phyloP scores from a whole-genome alignment of 2,888 invertebrate species.

The Bembecia ichneumoniformis region DNA sequence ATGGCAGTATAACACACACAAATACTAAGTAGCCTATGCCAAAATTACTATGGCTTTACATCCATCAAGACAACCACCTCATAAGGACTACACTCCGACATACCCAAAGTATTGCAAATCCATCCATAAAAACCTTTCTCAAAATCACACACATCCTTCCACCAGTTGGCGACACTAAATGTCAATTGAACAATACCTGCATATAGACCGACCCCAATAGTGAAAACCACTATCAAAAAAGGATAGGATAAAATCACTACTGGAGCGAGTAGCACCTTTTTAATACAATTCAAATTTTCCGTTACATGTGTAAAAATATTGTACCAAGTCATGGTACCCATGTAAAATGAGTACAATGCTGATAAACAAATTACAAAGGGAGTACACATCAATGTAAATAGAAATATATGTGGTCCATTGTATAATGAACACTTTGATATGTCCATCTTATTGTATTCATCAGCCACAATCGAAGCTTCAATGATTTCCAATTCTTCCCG shows the following conservation, averaged over 20 bases:
- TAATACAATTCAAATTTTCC: conserved; percentile 75
- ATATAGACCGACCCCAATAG: conserved; percentile 77
- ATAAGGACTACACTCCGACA: conserved; percentile 83
- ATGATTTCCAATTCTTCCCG: conserved; percentile 79
- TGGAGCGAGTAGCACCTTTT: conserved; percentile 76
- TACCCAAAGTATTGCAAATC: conserved; percentile 76
- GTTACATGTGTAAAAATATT: conserved; percentile 80
- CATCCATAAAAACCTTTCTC: conserved; percentile 87
- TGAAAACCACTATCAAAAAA: conserved; percentile 76
- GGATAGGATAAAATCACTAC: conserved; percentile 79
- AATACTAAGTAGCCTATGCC: neutral
- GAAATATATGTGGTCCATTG: conserved; percentile 76
- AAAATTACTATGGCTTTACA: conserved; percentile 43
- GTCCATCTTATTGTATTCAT: conserved; percentile 70
- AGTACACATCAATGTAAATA: conserved; percentile 75
- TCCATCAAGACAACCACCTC: conserved; percentile 78
- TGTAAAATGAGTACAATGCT: conserved; percentile 78
- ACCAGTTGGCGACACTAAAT: conserved; percentile 78
- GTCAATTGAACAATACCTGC: conserved; percentile 79
- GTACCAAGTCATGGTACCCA: conserved; percentile 83
- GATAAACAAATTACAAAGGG: conserved; percentile 78
- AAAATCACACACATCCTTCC: conserved; percentile 79
- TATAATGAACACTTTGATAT: conserved; percentile 69
- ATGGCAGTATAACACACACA: conserved; percentile 9
- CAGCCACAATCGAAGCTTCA: conserved; percentile 74